Evolutionary conservation across 2,797 vertebrate species (phyloP).

Genomic region (Acanthornis magna): DNA sequence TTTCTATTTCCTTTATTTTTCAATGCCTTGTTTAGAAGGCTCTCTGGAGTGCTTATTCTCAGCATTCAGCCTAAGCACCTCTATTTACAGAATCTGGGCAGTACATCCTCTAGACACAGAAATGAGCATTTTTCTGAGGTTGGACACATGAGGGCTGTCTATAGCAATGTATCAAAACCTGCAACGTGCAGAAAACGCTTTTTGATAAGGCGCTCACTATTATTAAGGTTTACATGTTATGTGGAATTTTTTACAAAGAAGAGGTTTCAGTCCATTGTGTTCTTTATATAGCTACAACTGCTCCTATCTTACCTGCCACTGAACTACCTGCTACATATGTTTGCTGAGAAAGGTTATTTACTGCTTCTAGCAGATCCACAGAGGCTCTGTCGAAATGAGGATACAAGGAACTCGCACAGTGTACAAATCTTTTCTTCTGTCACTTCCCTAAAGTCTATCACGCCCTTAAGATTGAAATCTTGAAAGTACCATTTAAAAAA

Average conservation of each 20-base stretch:
- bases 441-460: neutral
- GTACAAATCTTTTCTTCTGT: neutral
- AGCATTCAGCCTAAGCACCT: neutral
- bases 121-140: neutral
- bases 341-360: conserved; percentile 34
- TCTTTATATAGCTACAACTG: conserved; percentile 24
- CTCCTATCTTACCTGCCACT: conserved; percentile 10
- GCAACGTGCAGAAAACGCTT: neutral
- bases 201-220: neutral
- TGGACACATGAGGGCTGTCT: neutral
- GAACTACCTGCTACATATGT: neutral
- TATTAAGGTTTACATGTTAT: neutral
- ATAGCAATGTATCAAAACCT: neutral
- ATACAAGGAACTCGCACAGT: neutral
- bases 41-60: neutral
- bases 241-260: neutral
- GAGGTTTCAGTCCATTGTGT: neutral
- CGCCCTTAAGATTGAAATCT: neutral
- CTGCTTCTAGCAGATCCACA: conserved; percentile 17
- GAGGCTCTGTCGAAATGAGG: neutral
- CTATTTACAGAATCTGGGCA: neutral
- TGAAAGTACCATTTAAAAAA: neutral
- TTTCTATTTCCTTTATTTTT: neutral
- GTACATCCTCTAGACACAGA: neutral
- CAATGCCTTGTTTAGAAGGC: neutral